phyloP scores from a whole-genome alignment of 2,888 invertebrate species.

The Ischnura elegans region DNA sequence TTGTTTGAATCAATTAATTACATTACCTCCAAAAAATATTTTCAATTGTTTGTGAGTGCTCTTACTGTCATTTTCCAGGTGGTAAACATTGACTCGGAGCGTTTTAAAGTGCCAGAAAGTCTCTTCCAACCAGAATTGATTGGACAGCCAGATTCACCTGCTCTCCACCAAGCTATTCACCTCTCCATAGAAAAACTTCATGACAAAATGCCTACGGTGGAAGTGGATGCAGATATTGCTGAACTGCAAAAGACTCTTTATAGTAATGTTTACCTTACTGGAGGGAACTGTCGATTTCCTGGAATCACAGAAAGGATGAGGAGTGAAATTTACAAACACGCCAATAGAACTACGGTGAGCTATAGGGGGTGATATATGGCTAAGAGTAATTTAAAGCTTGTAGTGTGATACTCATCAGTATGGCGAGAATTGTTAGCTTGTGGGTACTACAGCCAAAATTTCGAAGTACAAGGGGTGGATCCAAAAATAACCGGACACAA shows the following conservation, averaged over 20 bases:
- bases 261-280: slow-evolving; percentile 71
- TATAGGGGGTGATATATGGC: too few species aligned
- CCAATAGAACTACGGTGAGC: slow-evolving; percentile 26
- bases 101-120: slow-evolving; percentile 78
- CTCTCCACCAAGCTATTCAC: slow-evolving; percentile 71
- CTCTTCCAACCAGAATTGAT: slow-evolving; percentile 77
- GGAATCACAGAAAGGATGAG: slow-evolving; percentile 72
- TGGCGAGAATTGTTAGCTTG: too few species aligned
- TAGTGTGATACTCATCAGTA: too few species aligned
- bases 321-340: slow-evolving; percentile 71
- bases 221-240: neutral
- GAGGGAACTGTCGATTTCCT: slow-evolving; percentile 73
- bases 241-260: slow-evolving; percentile 71
- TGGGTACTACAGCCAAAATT: too few species aligned
- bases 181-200: slow-evolving; percentile 24
- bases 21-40: neutral
- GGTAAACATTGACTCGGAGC: slow-evolving; percentile 76
- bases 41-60: too few species aligned
- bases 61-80: slow-evolving; percentile 70
- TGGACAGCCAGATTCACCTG: slow-evolving; percentile 72
- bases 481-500: too few species aligned
- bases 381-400: too few species aligned
- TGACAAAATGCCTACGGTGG: neutral
- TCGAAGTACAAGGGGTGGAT: too few species aligned
- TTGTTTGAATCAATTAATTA: neutral